Base-by-base conservation (phyloP, 35 echinoderm and acorn worm species). In the Stichopus chloronotus region DNA sequence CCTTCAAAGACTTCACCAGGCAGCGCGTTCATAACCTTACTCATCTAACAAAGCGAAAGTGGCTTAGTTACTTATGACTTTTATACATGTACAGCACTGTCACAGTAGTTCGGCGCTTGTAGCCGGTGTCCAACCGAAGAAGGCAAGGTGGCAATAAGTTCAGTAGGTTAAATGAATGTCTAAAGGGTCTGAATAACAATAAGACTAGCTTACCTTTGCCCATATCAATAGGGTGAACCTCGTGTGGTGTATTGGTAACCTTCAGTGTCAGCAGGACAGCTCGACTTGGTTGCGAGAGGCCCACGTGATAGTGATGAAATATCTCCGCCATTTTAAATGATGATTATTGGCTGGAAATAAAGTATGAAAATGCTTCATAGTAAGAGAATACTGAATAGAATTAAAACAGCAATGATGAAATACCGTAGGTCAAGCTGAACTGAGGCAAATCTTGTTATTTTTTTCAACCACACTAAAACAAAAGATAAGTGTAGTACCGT, bases 211-310 rank as follows among this genome's bases (percentile, higher is more conserved):
- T 55, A 83, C 80, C 25, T 56, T 83, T 83, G 6, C 19, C 55
- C 25, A 83, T 53, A 43, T 83, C 80, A n/a, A 83, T n/a, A 54
- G n/a, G 43, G n/a, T 56, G 52, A 55, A 83, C 52, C 80, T 83
- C 55, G 9, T 83, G 80, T 55, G 80, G 61, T 9, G 52, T 52
- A 83, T 83, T 83, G 52, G 52, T 83, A 7, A 55, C 19, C 53
- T 83, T 83, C 53, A 83, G 17, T 20, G 55, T 17, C 52, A 83
- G 25, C 55, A 83, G 55, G 17, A 83, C 0, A 5, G 80, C 25
- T n/a, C 80, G 80, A 56, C 80, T 53, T 19, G 80, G 80, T 52
- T 83, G 80, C 6, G 80, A 83, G 9, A 83, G 9, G 55, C 43
- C 43, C 7, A 53, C 13, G 5, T 83, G 80, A 56, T 83, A 83